Evolutionary conservation across 2,888 invertebrate species (phyloP), one percentile per base, ranked within the genome.

Genomic region (Tachina fera): DNA sequence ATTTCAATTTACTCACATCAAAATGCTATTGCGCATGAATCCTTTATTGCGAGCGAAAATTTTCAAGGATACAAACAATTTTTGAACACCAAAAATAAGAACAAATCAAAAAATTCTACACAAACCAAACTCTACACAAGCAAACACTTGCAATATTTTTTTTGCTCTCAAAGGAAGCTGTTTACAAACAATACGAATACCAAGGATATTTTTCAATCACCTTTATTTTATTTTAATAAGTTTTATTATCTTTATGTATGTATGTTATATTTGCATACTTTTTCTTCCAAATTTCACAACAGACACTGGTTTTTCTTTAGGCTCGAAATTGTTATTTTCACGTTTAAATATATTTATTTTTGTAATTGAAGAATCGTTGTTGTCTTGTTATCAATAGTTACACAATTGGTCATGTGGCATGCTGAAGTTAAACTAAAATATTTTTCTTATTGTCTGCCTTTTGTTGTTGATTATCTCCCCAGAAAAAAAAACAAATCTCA

Each of bases 371-470:
- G 0, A 51, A 67, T 31, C 4, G 10, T 49, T 45, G n/a, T 63
- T 49, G 39, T 39, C 39, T 51, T 9, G 1, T 39, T 45, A 22
- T 53, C 14, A 51, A 13, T 61, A 45, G 22, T 47, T 53, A 65
- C 63, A 74, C 77, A 72, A 83, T 79, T 83, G 83, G 61, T 79
- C 83, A 76, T 79, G 83, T 76, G 60, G 86, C 86, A 83, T 76
- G 86, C 71, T 76, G 67, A 80, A 86, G 79, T 86, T 61, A 76
- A 76, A 86, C 86, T 86, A 72, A 85, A 86, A 81, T 81, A 60
- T 81, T 75, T 86, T 76, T 79, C 76, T 76, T 86, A 47, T 79
- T 83, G 79, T 76, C 74, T 75, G 75, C 67, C 79, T 76, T 79
- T 80, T 84, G 84, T 72, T 84, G 83, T 83, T 83, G 83, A 72